Evolutionary conservation across 2,797 vertebrate species (phyloP), one percentile per base, ranked within the genome.

Genomic region (Calcarius lapponicus): DNA sequence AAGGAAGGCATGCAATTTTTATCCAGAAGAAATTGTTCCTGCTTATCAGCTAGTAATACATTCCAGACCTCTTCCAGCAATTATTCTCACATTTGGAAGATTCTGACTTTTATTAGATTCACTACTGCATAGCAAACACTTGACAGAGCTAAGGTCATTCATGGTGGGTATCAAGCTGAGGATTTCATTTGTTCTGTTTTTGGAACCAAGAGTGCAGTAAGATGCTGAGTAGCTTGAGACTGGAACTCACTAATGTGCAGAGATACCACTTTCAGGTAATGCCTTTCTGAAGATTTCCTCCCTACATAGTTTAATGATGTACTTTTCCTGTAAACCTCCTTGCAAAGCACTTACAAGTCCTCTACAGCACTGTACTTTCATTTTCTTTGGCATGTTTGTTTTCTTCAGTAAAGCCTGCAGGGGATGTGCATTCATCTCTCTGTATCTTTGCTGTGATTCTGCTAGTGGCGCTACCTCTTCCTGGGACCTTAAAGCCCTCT

Each of bases 1-100:
- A 48, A 60, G 38, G 64, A 86, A 80, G 5, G 5, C 16, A 45
- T 85, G 50, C 57, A 29, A 73, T 40, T 73, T 70, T 95, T 76
- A 47, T 17, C 7, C 12, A 91, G 45, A 96, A 93, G 64, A 86
- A 97, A 75, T 34, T 84, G 15, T 70, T 87, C 73, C 69, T 88
- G 31, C 26, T 93, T 96, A 81, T 21, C 18, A 86, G 57, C 32
- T 88, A 78, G 85, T 91, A 50, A 78, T 15, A 9, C 71, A 83
- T 88, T 85, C 56, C 54, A 61, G 32, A 34, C 5, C 5, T 61
- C 43, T 80, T 96, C 36, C 54, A 62, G 43, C 34, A 93, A 57
- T 84, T 90, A 48, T 50, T 57, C 74, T 60, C 11, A 29, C 7
- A 73, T 91, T 88, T 15, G 22, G 40, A 89, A 69, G 11, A 61